Base-by-base conservation (phyloP, 2,888 invertebrate species). In the Matsumyia berberina region DNA sequence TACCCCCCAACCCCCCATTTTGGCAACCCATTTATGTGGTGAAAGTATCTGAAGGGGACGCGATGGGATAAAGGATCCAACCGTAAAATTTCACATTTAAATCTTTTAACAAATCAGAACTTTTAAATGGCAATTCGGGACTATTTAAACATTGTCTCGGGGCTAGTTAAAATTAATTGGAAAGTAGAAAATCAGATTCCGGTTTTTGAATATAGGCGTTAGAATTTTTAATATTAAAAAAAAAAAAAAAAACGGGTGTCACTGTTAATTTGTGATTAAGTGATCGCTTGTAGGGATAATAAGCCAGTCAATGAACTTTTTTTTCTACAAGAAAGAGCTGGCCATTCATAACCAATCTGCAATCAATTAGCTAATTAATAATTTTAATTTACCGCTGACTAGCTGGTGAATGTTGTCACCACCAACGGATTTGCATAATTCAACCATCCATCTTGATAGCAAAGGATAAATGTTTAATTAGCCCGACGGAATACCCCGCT, bases 201-300 rank as follows among this genome's bases (percentile, higher is more conserved):
- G 19, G 11, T 37, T 19, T 6, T 11, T 0, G 39, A 53, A 37
- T 57, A 37, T 57, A 19, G 57, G 57, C 57, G 57, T 57, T 57
- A 19, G 19, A 37, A 37, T 19, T 57, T 57, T 57, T 37, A n/a
- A 55, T 8, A 29, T 51, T 15, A 1, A 11, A 19, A 11, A 19
- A 19, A 19, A 11, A 19, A 19, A 37, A 19, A 17, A 33, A 42
- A 12, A n/a, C 67, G 33, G 67, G 67, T 42, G 67, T 53, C 29
- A 17, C 15, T 9, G 37, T 4, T 51, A 37, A 39, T 67, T 29
- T 67, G 55, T 67, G 55, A 53, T 55, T 55, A 53, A 60, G 31
- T 15, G 67, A 67, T 67, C 19, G 42, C 37, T 57, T 17, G 67
- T 67, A 67, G 67, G 42, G 67, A 55, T 67, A 67, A 55, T 19